Base-by-base conservation (phyloP, 1,140 invertebrate species). In the Leptinotarsa defecta region DNA sequence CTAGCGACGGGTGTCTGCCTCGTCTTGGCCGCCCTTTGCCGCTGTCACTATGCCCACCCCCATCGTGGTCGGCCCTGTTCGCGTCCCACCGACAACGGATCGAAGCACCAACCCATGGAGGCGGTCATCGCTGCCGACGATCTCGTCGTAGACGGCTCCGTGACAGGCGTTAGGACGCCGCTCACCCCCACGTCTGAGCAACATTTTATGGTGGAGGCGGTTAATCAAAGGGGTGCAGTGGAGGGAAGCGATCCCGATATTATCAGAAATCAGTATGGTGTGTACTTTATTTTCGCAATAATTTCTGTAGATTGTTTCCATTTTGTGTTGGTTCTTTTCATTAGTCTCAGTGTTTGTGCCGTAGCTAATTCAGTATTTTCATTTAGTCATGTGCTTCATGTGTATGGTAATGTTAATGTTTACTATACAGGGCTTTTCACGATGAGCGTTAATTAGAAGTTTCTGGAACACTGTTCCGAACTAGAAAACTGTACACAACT, bases 191-290 rank as follows among this genome's bases (percentile, higher is more conserved):
- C 80, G 52, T 76, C 65, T n/a, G 80, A 78, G 34, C 78, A 78
- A 24, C 76, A 79, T 20, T 70, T 79, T 43, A 78, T 79, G 48
- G 78, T 81, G 5, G 83, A 84, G 73, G 79, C 82, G 27, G 73
- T 83, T 11, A 76, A 81, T 49, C 84, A 85, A 70, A 81, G 84
- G 52, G 75, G 81, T 20, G 78, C 79, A n/a, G 69, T 84, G 43
- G 84, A 86, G 71, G 86, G 84, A 71, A 86, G 86, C 48, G 88
- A 95, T 87, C 93, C 94, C 19, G 94, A 95, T 86, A 94, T 95
- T 79, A 94, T 94, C 86, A 92, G 93, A 77, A 93, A 92, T 88
- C 92, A 94, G 88, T 93, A 94, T 87, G 93, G 94, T 94, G 85
- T 90, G 90, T 85, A 20, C 48, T 13, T 65, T 3, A 19, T 65